phyloP scores from a whole-genome alignment of 2,797 vertebrate genomes.

The Macropodus opercularis region DNA sequence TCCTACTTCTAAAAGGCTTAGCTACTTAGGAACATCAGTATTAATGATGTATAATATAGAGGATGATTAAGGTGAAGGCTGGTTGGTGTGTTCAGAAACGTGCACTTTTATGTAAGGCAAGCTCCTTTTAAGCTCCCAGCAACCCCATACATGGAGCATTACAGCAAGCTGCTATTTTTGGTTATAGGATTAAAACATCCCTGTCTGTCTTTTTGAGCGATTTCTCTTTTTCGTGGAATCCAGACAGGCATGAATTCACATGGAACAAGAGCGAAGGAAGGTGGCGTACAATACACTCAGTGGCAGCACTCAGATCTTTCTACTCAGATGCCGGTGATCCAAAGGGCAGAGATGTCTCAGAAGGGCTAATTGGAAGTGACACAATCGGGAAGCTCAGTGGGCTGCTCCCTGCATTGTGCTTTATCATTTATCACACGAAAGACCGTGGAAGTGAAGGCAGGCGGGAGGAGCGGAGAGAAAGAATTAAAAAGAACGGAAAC shows the following conservation, averaged over 20 bases:
- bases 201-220: constrained; percentile 47
- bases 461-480: constrained; percentile 11
- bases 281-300: constrained; percentile 34
- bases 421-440: constrained; percentile 43
- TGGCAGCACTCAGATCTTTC: constrained; percentile 44
- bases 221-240: constrained; percentile 45
- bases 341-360: constrained; percentile 66
- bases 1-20: constrained; percentile 69
- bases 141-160: constrained; percentile 35
- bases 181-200: constrained; percentile 66
- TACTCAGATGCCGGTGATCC: constrained; percentile 50
- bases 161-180: constrained; percentile 68
- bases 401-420: constrained; percentile 49
- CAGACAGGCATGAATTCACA: constrained; percentile 49
- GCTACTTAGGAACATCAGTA: constrained; percentile 68
- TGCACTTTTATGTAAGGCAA: constrained; percentile 65
- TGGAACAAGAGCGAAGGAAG: constrained; percentile 27
- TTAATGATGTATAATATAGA: constrained; percentile 70
- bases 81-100: constrained; percentile 59
- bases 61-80: constrained; percentile 68
- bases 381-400: constrained; percentile 56
- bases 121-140: constrained; percentile 57
- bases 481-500: constrained; percentile 22
- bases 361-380: constrained; percentile 74
- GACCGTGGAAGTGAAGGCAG: constrained; percentile 24